These are phyloP conservation scores for Montipora efflorescens DNA, from an alignment of 64 coral and sea anemone genomes.

Conservation along the genomic window DNA sequence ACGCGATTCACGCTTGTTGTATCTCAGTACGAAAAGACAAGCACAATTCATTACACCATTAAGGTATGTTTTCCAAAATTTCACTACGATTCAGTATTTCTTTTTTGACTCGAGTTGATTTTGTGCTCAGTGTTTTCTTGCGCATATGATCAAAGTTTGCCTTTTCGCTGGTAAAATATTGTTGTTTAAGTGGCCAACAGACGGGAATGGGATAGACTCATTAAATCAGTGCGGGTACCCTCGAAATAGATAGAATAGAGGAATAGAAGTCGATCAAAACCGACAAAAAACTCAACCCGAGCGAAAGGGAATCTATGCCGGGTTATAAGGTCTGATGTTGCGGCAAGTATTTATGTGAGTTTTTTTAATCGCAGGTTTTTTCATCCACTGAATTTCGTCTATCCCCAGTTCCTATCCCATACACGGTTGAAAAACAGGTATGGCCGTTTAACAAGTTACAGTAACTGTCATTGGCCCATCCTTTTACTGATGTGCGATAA, in stretches of 20 bases:
- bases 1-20: slow-evolving; percentile 83
- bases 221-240: too few species aligned
- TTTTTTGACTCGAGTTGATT: neutral
- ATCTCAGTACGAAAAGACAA: slow-evolving; percentile 96
- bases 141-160: too few species aligned
- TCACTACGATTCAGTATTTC: neutral
- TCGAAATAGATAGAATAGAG: too few species aligned
- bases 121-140: neutral
- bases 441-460: neutral
- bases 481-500: neutral
- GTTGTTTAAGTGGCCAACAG: neutral
- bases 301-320: too few species aligned
- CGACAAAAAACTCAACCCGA: too few species aligned
- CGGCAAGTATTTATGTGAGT: neutral
- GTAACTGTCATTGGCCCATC: neutral
- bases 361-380: slow-evolving; percentile 75
- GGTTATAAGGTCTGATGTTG: too few species aligned
- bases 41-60: slow-evolving; percentile 92
- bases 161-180: neutral
- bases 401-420: slow-evolving; percentile 86
- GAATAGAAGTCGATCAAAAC: too few species aligned
- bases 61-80: slow-evolving; percentile 59
- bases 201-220: too few species aligned
- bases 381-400: slow-evolving; percentile 94
- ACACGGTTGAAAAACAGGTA: slow-evolving; percentile 92